Evolutionary conservation across 2,113 vertebrate genomes (phyloP).

Genomic region (Cryptoleucopteryx plumbea): DNA sequence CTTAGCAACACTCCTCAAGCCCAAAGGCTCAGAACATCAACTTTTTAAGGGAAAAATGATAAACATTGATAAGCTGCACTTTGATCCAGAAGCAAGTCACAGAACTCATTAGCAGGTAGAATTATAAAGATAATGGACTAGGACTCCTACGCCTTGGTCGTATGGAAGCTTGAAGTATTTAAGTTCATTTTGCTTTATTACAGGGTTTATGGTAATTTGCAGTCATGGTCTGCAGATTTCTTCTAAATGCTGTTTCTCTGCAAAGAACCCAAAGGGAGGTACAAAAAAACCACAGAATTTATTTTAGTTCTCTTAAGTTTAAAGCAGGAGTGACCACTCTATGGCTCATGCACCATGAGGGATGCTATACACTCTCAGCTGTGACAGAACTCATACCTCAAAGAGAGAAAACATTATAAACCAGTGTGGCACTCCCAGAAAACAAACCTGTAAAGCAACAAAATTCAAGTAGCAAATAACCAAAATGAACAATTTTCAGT

Average conservation of each 20-base stretch:
- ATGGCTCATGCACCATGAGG: neutral
- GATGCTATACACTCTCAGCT: neutral
- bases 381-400: neutral
- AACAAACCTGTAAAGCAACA: neutral
- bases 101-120: constrained; percentile 60
- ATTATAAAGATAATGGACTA: constrained; percentile 40
- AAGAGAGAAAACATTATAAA: neutral
- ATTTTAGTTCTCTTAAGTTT: neutral
- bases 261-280: neutral
- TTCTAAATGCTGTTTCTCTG: constrained; percentile 3
- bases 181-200: constrained; percentile 39
- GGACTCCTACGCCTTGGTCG: constrained; percentile 31
- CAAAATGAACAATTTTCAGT: neutral
- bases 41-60: constrained; percentile 49
- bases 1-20: constrained; percentile 22
- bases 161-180: constrained; percentile 29
- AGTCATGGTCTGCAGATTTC: neutral
- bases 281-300: neutral
- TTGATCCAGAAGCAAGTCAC: constrained; percentile 55
- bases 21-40: constrained; percentile 45
- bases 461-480: neutral
- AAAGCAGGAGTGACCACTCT: neutral
- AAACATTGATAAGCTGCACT: constrained; percentile 38
- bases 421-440: neutral
- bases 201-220: constrained; percentile 26